A percentile compares a stretch with the other conserved stretches of the same genome.
Evolutionary conservation across 2,888 invertebrate genomes (phyloP).

Genomic region (Lysandra bellargus): DNA sequence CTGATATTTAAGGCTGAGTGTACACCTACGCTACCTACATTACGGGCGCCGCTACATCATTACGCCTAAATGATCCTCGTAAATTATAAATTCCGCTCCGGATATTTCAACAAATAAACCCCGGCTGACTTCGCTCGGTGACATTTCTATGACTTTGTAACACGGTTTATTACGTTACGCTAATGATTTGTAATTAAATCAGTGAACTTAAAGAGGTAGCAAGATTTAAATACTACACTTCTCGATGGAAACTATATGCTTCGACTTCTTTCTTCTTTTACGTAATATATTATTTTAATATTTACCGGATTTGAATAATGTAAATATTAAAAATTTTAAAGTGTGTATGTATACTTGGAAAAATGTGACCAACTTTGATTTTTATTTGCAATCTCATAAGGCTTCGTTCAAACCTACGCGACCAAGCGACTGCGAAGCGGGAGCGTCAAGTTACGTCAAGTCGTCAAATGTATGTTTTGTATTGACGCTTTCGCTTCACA

Average conservation of each 20-base stretch:
- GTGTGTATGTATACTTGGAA: neutral
- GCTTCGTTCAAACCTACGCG: too few relatives aligned
- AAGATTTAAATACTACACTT: neutral
- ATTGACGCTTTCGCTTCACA: too few relatives aligned
- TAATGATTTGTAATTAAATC: neutral
- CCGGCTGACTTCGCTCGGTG: conserved; percentile 23
- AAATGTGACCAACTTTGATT: neutral
- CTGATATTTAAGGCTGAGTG: conserved; percentile 23
- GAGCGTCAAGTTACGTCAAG: too few relatives aligned
- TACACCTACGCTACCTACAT: conserved; percentile 28
- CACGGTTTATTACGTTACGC: neutral
- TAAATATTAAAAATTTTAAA: neutral
- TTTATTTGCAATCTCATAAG: neutral
- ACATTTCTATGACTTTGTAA: conserved; percentile 26
- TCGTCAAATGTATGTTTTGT: too few relatives aligned
- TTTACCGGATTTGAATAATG: neutral
- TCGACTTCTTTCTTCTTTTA: neutral
- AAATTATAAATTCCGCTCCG: conserved; percentile 28
- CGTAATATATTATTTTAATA: neutral
- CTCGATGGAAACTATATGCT: neutral
- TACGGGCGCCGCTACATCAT: conserved; percentile 30
- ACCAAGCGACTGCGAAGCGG: too few relatives aligned
- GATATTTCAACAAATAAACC: conserved; percentile 22
- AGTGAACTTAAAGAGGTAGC: neutral
- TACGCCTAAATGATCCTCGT: conserved; percentile 31